These are phyloP conservation scores for Formicarius rufipectus DNA, from an alignment of 2,113 vertebrate species.

Conservation along the genomic window DNA sequence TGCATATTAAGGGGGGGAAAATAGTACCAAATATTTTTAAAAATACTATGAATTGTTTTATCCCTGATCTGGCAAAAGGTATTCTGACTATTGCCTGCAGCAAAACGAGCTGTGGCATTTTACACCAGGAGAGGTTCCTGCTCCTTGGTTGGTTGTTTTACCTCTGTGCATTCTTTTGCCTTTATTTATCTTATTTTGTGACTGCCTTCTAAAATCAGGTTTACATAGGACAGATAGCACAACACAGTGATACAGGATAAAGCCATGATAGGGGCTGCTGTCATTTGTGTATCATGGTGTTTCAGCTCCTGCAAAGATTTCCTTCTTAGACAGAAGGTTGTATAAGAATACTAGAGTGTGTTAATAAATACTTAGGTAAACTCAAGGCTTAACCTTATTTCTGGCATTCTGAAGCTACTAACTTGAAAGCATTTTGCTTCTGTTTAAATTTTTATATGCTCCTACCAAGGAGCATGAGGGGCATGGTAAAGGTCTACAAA, in stretches of 20 bases:
- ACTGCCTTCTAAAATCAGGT: neutral
- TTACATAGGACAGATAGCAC: neutral
- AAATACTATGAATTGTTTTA: neutral
- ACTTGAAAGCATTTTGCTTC: constrained; percentile 26
- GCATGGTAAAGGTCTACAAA: neutral
- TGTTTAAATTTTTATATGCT: neutral
- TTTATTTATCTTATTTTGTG: neutral
- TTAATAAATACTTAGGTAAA: constrained; percentile 13
- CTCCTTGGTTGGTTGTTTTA: neutral
- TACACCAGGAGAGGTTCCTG: neutral
- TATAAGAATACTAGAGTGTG: neutral
- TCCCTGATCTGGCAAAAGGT: neutral
- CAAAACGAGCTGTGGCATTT: neutral
- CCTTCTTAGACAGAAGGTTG: neutral
- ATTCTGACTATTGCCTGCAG: neutral
- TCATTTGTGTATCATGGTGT: neutral
- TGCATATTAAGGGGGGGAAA: neutral
- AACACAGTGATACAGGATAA: neutral
- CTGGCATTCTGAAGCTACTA: constrained; percentile 41
- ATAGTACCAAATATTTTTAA: neutral
- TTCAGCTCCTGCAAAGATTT: neutral
- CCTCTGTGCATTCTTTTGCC: neutral
- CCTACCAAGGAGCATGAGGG: neutral
- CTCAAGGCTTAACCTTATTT: constrained; percentile 10
- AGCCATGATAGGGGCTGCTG: neutral